Conservation (phyloP, 2,113 vertebrate species). For the Loxodonta africana region DNA sequence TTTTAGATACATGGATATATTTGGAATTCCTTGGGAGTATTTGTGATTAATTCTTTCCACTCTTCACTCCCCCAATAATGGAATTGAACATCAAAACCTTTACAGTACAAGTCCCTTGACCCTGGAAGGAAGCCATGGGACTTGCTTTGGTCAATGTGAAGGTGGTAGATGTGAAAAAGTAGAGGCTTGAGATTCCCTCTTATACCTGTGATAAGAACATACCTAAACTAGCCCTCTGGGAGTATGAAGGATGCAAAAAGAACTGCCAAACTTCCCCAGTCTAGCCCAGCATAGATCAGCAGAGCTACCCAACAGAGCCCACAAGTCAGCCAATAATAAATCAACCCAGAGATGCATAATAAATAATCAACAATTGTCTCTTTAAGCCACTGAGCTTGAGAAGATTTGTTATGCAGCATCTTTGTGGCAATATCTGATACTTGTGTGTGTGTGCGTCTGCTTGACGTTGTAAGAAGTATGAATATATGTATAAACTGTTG, state of each 20-base stretch:
- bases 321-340: not conserved
- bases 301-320: not conserved
- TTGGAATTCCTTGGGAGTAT: not conserved
- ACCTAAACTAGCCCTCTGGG: not conserved
- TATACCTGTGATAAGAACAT: not conserved
- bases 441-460: not conserved
- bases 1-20: fast-evolving
- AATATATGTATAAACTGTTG: not conserved
- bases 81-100: not conserved
- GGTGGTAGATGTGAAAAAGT: not conserved
- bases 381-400: not conserved
- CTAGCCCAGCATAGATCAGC: not conserved
- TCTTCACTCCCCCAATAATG: not conserved
- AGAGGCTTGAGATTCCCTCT: not conserved
- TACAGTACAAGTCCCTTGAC: not conserved
- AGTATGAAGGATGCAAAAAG: not conserved
- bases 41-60: not conserved
- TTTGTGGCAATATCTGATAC: not conserved
- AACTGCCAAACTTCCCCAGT: too few species aligned
- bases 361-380: not conserved
- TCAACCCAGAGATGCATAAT: not conserved
- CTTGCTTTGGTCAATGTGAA: not conserved
- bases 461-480: not conserved
- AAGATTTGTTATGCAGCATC: not conserved
- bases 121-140: not conserved